Base-by-base conservation (phyloP, 2,113 vertebrate species). In the Sylvia atricapilla region DNA sequence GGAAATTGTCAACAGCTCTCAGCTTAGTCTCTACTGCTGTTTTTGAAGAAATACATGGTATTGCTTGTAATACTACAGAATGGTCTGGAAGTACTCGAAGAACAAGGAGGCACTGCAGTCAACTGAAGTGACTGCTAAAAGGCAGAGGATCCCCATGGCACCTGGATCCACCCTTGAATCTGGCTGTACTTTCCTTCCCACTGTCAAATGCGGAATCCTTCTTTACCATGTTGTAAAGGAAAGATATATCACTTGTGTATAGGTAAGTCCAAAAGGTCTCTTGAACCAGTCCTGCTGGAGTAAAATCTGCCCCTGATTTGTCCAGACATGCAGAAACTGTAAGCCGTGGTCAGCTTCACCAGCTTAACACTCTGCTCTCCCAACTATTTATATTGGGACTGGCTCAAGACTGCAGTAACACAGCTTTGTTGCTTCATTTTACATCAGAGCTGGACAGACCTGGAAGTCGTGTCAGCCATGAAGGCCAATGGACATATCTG, bases 391-490 rank as follows among this genome's bases (percentile, higher is more conserved):
- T 52, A 3, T n/a, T 44, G 41, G 20, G 25, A 14, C 31, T 62
- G 18, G 33, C 77, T 90, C 77, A 70, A 60, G 35, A 28, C 46
- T 55, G 7, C 31, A 22, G 19, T 39, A 78, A 68, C 37, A 44
- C 30, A 56, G 19, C 16, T 63, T 24, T 49, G 24, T 55, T 87
- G 18, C 53, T 91, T 76, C 43, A 25, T 30, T 77, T 93, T 74
- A 8, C 46, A 46, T 53, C 27, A 68, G 73, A 35, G 6, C 0
- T 23, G 49, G 25, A 16, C 43, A 50, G 72, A 73, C 10, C 49
- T 66, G 46, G 18, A 2, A 53, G 11, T 2, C 3, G 4, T 55
- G 60, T 44, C 52, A 62, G 41, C 62, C 1, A 0, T 9, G 53
- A 46, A 69, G 27, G 37, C 70, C 50, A 35, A 19, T 19, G 67